Base-by-base conservation (phyloP, 2,113 vertebrate genomes). In the Amphilophus citrinellus region DNA sequence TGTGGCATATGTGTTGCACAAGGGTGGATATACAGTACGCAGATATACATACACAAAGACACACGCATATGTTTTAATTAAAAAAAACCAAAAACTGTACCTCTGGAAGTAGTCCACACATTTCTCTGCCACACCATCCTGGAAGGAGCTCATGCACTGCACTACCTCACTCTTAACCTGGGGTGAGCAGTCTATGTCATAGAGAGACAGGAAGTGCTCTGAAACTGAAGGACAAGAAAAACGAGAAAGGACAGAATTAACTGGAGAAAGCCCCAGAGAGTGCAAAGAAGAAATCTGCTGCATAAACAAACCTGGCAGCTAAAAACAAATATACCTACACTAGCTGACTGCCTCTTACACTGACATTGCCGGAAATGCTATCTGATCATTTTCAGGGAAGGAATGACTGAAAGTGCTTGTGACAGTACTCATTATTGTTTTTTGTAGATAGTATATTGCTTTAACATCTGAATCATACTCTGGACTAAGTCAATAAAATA, bases 121-220 rank as follows among this genome's bases (percentile, higher is more conserved):
- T 63, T 98, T 98, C 92, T 98, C 97, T 22, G 98, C 97, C 57
- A 99, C 98, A 3, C 97, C 97, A 79, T 99, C 97, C 87, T 99
- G 98, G 91, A 99, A 98, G 42, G 97, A 97, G 22, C 98, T 98
- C 98, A 99, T 99, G 84, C 98, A 98, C 59, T 98, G 96, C n/a
- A 98, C 97, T 6, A 99, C 96, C 79, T 98, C 96, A 15, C 53
- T 93, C 91, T 98, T 99, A 22, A 95, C 97, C 86, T 97, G 93
- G 5, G 86, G 5, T 13, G 96, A 94, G 84, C 98, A 99, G 84
- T 98, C 97, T 24, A 99, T 96, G 27, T 96, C 95, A 90, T 96
- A 99, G 14, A 94, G 94, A 10, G 97, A 98, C 32, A 99, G 95
- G 92, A 99, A 99, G 89, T 99, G 97, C 75, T 98, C 95, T 2